Evolutionary conservation across 2,888 invertebrate species (phyloP).

Genomic region (Nomada fabriciana): DNA sequence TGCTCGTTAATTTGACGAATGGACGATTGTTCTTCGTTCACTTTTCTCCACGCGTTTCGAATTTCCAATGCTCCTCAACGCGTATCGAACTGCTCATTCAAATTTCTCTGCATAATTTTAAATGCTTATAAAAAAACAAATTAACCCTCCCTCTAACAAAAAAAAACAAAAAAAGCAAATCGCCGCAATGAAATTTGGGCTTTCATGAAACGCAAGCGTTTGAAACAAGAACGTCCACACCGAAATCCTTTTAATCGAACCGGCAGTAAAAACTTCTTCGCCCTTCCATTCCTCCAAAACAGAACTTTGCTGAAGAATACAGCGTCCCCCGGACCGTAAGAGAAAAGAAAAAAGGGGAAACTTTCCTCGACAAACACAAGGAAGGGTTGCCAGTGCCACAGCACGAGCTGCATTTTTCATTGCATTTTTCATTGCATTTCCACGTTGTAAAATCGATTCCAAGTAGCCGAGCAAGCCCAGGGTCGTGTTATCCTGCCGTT

Average conservation of each 20-base stretch:
- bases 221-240: background rate
- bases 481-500: conserved; percentile 11
- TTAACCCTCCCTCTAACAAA: no score
- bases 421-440: conserved; percentile 20
- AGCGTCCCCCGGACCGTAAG: background rate
- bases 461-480: background rate
- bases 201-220: no score
- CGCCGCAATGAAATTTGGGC: background rate
- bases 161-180: background rate
- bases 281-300: background rate
- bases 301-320: background rate
- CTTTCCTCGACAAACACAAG: background rate
- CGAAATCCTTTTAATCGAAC: conserved; percentile 5
- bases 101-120: no score
- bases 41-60: background rate
- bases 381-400: background rate
- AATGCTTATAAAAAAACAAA: no score
- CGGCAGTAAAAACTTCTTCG: background rate
- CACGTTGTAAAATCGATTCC: background rate
- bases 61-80: background rate
- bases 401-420: conserved; percentile 38
- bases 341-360: background rate
- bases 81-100: no score
- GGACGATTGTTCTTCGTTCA: conserved; percentile 1
- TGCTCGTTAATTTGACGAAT: background rate